phyloP scores from a whole-genome alignment of 2,113 vertebrate genomes.

The Ascaphus truei region DNA sequence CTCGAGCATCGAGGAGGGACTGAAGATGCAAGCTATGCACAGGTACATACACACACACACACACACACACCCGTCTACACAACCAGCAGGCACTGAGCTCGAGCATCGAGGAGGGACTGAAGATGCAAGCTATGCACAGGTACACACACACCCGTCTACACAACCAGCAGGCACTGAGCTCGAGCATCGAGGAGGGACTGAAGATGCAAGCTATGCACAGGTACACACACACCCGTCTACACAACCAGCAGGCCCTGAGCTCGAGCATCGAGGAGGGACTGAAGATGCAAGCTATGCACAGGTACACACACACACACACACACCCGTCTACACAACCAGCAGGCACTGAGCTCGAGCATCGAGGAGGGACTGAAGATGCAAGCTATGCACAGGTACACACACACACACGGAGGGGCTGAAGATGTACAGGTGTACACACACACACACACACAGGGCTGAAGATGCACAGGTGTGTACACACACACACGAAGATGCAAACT shows the following conservation, averaged over 20 bases:
- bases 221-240: slow-evolving; percentile 73
- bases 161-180: slow-evolving; percentile 83
- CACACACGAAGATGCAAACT: no score
- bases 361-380: slow-evolving; percentile 87
- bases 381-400: slow-evolving; percentile 83
- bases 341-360: slow-evolving; percentile 84
- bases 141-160: slow-evolving; percentile 74
- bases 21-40: slow-evolving; percentile 86
- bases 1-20: slow-evolving; percentile 86
- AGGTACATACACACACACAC: no score
- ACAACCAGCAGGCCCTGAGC: slow-evolving; percentile 84
- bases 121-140: slow-evolving; percentile 87
- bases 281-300: slow-evolving; percentile 85
- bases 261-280: slow-evolving; percentile 88
- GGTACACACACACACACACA: no score
- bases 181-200: slow-evolving; percentile 86
- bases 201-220: slow-evolving; percentile 87
- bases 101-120: slow-evolving; percentile 86
- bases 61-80: slow-evolving; percentile 77
- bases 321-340: slow-evolving; percentile 81
- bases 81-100: slow-evolving; percentile 84
- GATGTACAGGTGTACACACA: no score
- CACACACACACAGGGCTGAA: no score
- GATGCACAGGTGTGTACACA: no score
- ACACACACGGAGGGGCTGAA: no score